Evolutionary conservation across 2,797 vertebrate species (phyloP), one percentile per base, ranked within the genome.

Genomic region (Alca torda): DNA sequence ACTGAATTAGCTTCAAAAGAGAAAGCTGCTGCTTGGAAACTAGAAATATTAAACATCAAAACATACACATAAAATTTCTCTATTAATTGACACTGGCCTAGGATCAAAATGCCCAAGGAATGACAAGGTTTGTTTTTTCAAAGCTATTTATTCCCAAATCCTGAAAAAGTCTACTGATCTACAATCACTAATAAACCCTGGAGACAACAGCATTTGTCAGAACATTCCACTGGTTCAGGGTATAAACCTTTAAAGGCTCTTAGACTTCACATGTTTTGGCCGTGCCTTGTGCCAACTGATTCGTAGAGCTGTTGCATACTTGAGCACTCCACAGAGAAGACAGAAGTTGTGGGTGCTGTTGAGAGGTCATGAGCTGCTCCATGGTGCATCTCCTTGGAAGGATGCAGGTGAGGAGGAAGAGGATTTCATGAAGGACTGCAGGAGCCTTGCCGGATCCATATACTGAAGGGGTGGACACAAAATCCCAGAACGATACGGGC

Each of bases 31-130:
- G 33, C 84, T 87, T 90, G 25, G 80, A 93, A 96, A 92, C 76
- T 24, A 67, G 43, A 87, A 90, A 48, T 9, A 37, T 46, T 56
- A 79, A 50, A 69, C n/a, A 76, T 14, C 50, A 76, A 89, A 95
- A 86, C 30, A 86, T 4, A 73, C 43, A n/a, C 37, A 18, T 64
- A 39, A 79, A 65, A 11, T 73, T 73, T n/a, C 35, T 61, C 59
- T 76, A 51, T 48, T 84, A 84, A 76, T 11, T 92, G 77, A 59
- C 51, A 10, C 21, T 82, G 83, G 80, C 24, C 24, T 73, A 76
- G 35, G 39, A 90, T 72, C 67, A 84, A 90, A 95, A 89, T 10
- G 43, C 54, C 39, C 77, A n/a, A 92, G n/a, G 67, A 93, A 94
- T 59, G 26, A 76, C 70, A 69, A 61, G 16, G 61, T 68, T 81